A percentile compares a stretch with the other conserved stretches of the same genome.
Conservation (phyloP, 2,888 invertebrate genomes). For the Adineta ricciae region DNA sequence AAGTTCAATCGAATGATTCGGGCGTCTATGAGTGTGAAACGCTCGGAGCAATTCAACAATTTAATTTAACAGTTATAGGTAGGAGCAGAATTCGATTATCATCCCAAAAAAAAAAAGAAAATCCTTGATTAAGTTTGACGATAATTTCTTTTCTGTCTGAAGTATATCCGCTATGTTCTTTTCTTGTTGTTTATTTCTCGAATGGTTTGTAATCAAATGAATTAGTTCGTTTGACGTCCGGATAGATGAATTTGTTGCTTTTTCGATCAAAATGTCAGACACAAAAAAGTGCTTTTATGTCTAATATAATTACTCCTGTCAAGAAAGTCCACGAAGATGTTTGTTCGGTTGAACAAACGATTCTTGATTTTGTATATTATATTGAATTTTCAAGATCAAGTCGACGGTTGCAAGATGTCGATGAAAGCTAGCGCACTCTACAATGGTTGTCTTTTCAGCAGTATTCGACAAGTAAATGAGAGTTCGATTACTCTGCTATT, state of each 20-base stretch:
- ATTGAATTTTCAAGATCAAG: neutral
- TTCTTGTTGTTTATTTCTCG: neutral
- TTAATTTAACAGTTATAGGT: neutral
- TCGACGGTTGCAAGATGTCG: too few species aligned
- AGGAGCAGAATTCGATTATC: too few species aligned
- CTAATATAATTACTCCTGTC: neutral
- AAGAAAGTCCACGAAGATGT: neutral
- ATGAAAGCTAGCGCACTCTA: too few species aligned
- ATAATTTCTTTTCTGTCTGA: too few species aligned
- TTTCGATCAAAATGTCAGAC: neutral
- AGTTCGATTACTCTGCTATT: too few species aligned
- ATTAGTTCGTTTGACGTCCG: neutral
- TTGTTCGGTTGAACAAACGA: neutral
- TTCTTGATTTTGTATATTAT: neutral
- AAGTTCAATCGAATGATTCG: neutral
- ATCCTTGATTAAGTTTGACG: too few species aligned
- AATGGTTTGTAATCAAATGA: neutral
- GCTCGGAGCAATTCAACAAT: neutral
- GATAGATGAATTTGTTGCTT: neutral
- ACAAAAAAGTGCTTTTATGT: neutral
- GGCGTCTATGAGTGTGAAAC: neutral
- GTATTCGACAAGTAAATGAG: too few species aligned
- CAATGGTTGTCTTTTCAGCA: too few species aligned
- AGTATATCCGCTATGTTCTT: too few species aligned
- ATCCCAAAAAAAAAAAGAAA: too few species aligned